These are phyloP conservation scores for Polypterus senegalus DNA, from an alignment of 2,113 vertebrate species.

Conservation along the genomic window DNA sequence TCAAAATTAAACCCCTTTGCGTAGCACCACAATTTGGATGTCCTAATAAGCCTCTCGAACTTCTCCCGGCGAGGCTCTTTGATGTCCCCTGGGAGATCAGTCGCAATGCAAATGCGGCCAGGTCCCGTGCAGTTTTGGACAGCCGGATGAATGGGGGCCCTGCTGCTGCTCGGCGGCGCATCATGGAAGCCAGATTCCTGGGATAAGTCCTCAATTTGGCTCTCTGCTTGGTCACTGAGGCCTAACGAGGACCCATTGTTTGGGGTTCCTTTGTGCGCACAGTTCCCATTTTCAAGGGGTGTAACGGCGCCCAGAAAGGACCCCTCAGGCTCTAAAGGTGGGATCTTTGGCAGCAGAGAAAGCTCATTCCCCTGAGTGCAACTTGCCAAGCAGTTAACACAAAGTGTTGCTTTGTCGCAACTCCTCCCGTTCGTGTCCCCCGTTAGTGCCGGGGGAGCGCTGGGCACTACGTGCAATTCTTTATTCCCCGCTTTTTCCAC, in stretches of 20 bases:
- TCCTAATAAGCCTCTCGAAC: conserved; percentile 50
- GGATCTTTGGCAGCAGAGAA: conserved; percentile 18
- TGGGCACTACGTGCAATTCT: background rate
- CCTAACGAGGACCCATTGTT: conserved; percentile 20
- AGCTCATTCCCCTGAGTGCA: background rate
- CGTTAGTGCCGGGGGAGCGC: background rate
- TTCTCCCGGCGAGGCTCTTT: conserved; percentile 15
- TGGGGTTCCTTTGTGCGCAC: conserved; percentile 25
- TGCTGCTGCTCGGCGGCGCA: conserved; percentile 12
- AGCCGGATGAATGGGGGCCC: conserved; percentile 16
- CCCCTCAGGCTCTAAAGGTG: background rate
- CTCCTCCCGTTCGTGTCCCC: conserved; percentile 1
- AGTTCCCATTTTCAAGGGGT: conserved; percentile 6
- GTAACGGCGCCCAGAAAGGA: background rate
- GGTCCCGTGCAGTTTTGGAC: background rate
- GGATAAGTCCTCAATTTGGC: background rate
- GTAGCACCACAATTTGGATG: conserved; percentile 57
- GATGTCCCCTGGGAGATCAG: conserved; percentile 33
- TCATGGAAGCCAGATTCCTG: background rate
- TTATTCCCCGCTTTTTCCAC: too few species aligned
- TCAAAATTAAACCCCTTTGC: conserved; percentile 53
- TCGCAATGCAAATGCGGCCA: background rate
- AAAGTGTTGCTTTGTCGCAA: background rate
- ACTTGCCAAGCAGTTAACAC: background rate
- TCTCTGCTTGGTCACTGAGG: conserved; percentile 8